Evolutionary conservation across 1,140 invertebrate genomes (phyloP), one percentile per base, ranked within the genome.

Genomic region (Macrobrachium nipponense): DNA sequence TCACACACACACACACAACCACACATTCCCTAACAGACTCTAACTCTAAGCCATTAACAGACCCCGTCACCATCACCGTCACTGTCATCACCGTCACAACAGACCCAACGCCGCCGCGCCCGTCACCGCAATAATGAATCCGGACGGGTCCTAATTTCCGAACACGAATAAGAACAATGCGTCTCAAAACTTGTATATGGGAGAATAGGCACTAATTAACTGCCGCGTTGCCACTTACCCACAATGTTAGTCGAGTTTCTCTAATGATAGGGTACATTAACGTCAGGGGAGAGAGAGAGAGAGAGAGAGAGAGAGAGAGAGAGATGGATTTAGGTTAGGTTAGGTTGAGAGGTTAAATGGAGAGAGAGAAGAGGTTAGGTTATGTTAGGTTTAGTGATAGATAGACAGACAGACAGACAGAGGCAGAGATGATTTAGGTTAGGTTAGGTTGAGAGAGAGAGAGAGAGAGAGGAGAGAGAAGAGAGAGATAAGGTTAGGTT

Each of bases 401-500:
- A 66, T 5, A 66, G 64, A 66, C 5, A 66, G 64, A 66, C 5
- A 66, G 64, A 66, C 5, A 66, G 64, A 66, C 5, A 66, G 64
- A 66, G 64, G 12, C 5, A 66, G 64, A 15, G 43, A 43, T 15
- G 12, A 20, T n/a, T 36, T 5, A n/a, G n/a, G n/a, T 27, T 5
- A 61, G 0, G 27, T 18, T 18, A 15, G 27, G 17, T 18, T 18
- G 51, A 51, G 51, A 51, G 51, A 51, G 51, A 51, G 58, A 36
- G 61, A 64, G 78, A 80, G 78, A 66, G 78, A 64, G 78, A 64
- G 61, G 17, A 17, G 36, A 23, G 17, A 23, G 27, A 23, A 64
- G 61, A 60, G 58, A 60, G 58, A 60, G 59, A n/a, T 14, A 80
- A 36, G 43, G 15, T 20, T 60, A 64, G 43, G 43, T n/a, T n/a